Evolutionary conservation across 2,888 invertebrate species (phyloP).

Genomic region (Hyposoter didymator): DNA sequence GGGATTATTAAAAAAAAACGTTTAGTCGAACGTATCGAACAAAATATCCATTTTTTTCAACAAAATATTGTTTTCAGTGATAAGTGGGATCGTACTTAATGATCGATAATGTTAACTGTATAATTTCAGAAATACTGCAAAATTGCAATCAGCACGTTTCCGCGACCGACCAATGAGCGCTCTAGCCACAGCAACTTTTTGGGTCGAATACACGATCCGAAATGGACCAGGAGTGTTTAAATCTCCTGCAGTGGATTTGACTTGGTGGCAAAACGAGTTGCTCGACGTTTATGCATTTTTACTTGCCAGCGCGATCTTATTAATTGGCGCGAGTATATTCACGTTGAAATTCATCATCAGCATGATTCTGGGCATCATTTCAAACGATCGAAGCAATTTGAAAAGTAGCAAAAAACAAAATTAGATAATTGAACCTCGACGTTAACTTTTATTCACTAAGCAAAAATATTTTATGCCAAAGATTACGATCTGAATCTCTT

Average conservation of each 20-base stretch:
- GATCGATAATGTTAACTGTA: constrained; percentile 68
- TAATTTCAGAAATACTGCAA: constrained; percentile 75
- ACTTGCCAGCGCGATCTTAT: constrained; percentile 2
- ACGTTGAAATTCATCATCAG: constrained; percentile 13
- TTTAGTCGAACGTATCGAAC: too few species aligned
- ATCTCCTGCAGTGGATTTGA: constrained; percentile 70
- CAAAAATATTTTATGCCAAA: not conserved
- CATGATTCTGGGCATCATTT: constrained; percentile 2
- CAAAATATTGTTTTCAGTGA: too few species aligned
- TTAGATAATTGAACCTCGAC: constrained; percentile 25
- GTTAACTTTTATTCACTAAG: not conserved
- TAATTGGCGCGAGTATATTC: not conserved
- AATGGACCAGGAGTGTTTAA: constrained; percentile 68
- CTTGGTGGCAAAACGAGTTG: constrained; percentile 73
- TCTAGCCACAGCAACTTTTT: constrained; percentile 72
- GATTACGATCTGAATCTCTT: not conserved
- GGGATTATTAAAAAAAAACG: too few species aligned
- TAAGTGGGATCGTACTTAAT: constrained; percentile 74
- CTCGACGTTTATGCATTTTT: constrained; percentile 70
- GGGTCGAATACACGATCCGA: constrained; percentile 74
- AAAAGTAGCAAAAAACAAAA: constrained; percentile 37
- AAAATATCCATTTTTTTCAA: too few species aligned
- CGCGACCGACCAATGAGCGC: constrained; percentile 73
- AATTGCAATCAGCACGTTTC: constrained; percentile 73
- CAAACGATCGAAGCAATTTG: not conserved